Conservation (phyloP, 2,888 invertebrate genomes). For the Arge pagana region DNA sequence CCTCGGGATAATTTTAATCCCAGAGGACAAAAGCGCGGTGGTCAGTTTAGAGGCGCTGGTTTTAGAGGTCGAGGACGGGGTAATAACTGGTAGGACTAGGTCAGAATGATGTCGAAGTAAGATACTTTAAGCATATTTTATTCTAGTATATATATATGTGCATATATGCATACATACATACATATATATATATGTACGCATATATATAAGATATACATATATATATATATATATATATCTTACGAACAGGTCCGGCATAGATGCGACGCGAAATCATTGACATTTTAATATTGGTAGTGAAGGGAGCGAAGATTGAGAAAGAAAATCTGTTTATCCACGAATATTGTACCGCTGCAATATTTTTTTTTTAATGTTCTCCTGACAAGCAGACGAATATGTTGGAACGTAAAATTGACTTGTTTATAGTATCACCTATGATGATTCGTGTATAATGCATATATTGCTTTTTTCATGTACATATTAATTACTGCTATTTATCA, state of each 20-base stretch:
- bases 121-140: too few species aligned
- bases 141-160: neutral
- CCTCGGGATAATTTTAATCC: constrained; percentile 42
- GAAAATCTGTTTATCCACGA: neutral
- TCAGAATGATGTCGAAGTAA: neutral
- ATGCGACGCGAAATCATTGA: too few species aligned
- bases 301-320: neutral
- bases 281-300: constrained; percentile 1
- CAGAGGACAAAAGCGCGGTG: constrained; percentile 49
- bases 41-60: constrained; percentile 51
- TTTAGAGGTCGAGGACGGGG: constrained; percentile 49
- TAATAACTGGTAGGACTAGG: constrained; percentile 53
- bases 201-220: constrained; percentile 30
- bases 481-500: constrained; percentile 52
- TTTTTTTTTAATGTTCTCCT: neutral
- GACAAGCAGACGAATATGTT: constrained; percentile 1
- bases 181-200: neutral
- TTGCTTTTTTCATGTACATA: constrained; percentile 48
- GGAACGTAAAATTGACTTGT: neutral
- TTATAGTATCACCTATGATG: constrained; percentile 8
- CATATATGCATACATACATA: constrained; percentile 33
- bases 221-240: constrained; percentile 32
- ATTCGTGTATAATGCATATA: constrained; percentile 42
- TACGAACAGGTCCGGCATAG: too few species aligned
- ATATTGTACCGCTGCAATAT: neutral